phyloP scores from a whole-genome alignment of 2,888 invertebrate genomes.

The Omphaloscelis lunosa region DNA sequence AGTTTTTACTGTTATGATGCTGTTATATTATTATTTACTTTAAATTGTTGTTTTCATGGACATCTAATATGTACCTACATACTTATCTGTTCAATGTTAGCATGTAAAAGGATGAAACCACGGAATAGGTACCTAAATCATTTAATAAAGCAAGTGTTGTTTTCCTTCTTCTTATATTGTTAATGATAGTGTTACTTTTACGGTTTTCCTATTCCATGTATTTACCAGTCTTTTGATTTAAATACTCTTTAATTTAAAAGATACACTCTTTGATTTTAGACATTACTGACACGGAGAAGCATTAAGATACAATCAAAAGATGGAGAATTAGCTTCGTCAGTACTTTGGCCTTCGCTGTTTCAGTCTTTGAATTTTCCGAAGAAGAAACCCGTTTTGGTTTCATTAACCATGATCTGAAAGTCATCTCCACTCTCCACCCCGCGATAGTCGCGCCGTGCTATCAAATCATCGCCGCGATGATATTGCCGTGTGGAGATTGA shows the following conservation, averaged over 20 bases:
- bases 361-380: neutral
- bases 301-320: neutral
- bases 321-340: neutral
- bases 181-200: neutral
- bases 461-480: too few relatives aligned
- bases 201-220: neutral
- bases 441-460: too few relatives aligned
- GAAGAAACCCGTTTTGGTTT: neutral
- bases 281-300: neutral
- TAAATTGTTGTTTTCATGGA: neutral
- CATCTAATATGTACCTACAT: neutral
- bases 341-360: neutral
- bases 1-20: neutral
- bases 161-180: conserved; percentile 29
- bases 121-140: neutral
- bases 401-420: neutral
- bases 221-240: neutral
- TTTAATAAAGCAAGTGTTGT: neutral
- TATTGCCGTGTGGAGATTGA: too few relatives aligned
- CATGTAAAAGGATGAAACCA: neutral
- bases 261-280: neutral
- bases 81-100: neutral
- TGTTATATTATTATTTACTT: neutral
- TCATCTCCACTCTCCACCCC: too few relatives aligned
- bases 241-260: neutral